Base-by-base conservation (phyloP, 92 coral and sea anemone species). In the Pocillopora grandis region DNA sequence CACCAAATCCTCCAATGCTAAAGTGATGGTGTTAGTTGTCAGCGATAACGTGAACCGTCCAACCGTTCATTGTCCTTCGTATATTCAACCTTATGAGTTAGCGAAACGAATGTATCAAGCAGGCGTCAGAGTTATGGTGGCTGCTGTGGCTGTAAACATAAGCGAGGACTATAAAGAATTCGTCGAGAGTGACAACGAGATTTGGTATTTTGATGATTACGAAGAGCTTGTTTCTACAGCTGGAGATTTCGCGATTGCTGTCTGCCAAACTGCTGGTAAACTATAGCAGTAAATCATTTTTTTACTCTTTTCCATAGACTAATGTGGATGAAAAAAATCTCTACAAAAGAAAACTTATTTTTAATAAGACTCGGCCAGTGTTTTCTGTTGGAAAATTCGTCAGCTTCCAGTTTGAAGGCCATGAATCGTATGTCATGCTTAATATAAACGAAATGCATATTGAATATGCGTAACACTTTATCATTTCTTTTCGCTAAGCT, bases 141-240 rank as follows among this genome's bases (percentile, higher is more conserved):
- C 75, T 12, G 73, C 70, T 66, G 21, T 79, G 9, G 75, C 37
- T 21, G 83, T 79, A 13, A 68, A 68, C 36, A 21, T 55, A 12
- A 49, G 60, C 21, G 75, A 79, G 49, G 70, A 66, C 64, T 56
- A 49, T 14, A 21, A 52, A 1, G 75, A 79, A 18, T 31, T 80
- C 13, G 12, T 80, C n/a, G 56, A 80, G 52, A 67, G 66, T 35
- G 62, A 80, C 19, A 76, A 80, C 58, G 84, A 68, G 56, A 61
- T 80, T 36, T 80, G 66, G 75, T 57, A 57, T 20, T 68, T 80
- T 31, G 8, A 49, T 17, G 36, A 57, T 27, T 80, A 80, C 33
- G 84, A 80, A 20, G 58, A 80, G 48, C 84, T 80, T 1, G 52
- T 80, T 58, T 80, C 84, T 36, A 64, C 64, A 57, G 84, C 84